Percentiles rank a stretch among this genome's conserved stretches.
phyloP scores from a whole-genome alignment of 2,888 invertebrate species.

The Cephus sareptanus region DNA sequence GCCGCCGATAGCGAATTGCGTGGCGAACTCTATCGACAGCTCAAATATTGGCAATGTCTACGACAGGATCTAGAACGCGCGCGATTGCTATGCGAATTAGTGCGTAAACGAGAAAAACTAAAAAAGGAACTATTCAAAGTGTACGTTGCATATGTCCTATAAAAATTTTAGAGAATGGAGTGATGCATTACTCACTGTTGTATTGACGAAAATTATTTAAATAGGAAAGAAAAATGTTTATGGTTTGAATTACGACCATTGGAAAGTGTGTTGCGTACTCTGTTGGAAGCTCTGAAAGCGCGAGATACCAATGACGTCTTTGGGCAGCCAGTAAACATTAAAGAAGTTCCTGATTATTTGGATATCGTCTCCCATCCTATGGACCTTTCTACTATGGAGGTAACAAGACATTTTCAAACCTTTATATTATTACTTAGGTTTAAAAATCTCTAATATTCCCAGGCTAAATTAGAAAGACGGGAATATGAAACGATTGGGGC shows the following conservation, averaged over 20 bases:
- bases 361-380: conserved; percentile 87
- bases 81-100: conserved; percentile 89
- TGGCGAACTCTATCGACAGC: conserved; percentile 82
- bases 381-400: conserved; percentile 90
- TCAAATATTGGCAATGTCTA: conserved; percentile 94
- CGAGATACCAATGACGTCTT: conserved; percentile 90
- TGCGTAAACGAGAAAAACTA: conserved; percentile 94
- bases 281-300: conserved; percentile 81
- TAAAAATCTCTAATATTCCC: conserved; percentile 7
- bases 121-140: conserved; percentile 89
- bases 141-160: conserved; percentile 49
- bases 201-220: conserved; percentile 11
- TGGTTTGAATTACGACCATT: conserved; percentile 86
- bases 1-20: conserved; percentile 60
- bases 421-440: neutral
- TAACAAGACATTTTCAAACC: conserved; percentile 19
- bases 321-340: conserved; percentile 90
- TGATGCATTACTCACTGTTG: neutral
- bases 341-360: conserved; percentile 91
- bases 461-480: conserved; percentile 75
- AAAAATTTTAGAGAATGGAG: no score
- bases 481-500: conserved; percentile 79
- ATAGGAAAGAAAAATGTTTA: conserved; percentile 79
- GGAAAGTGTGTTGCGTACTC: conserved; percentile 80
- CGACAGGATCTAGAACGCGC: conserved; percentile 95